phyloP scores from a whole-genome alignment of 2,888 invertebrate genomes.

The Apotomis betuletana region DNA sequence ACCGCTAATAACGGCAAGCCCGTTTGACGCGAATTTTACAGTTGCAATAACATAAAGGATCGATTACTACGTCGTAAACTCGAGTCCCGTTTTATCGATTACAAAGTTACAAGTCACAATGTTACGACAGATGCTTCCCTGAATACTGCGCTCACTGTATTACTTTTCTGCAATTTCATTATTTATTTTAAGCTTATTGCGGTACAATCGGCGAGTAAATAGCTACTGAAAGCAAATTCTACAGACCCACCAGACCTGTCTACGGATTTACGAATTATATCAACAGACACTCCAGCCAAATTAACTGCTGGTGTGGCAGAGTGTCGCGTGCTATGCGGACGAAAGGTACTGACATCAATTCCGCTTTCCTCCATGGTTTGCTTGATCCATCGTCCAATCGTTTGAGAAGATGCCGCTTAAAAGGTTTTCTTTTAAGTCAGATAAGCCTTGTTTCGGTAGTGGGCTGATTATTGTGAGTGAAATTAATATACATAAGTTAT shows the following conservation, averaged over 20 bases:
- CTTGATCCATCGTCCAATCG: conserved; percentile 10
- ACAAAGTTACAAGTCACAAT: conserved; percentile 13
- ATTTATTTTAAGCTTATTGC: conserved; percentile 15
- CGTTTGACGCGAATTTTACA: conserved; percentile 36
- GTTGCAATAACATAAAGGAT: conserved; percentile 38
- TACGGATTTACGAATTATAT: conserved; percentile 16
- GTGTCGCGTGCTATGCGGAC: conserved; percentile 21
- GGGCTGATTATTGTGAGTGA: neutral
- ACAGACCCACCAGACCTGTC: conserved; percentile 8
- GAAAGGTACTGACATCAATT: conserved; percentile 7
- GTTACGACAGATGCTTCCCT: neutral
- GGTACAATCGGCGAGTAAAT: neutral
- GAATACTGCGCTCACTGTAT: conserved; percentile 7
- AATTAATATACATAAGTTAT: neutral
- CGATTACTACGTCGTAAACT: conserved; percentile 39
- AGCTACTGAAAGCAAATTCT: conserved; percentile 1
- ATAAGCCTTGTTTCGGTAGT: conserved; percentile 1
- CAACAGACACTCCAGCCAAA: conserved; percentile 14
- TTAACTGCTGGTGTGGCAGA: conserved; percentile 18
- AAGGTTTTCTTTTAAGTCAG: conserved; percentile 1
- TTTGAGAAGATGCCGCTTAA: neutral
- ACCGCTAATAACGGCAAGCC: conserved; percentile 24
- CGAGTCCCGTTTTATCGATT: conserved; percentile 30
- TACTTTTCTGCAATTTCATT: neutral
- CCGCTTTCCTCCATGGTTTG: conserved; percentile 17